These are phyloP conservation scores for Stichodactyla helianthus DNA, from an alignment of 64 coral and sea anemone species.

Conservation along the genomic window DNA sequence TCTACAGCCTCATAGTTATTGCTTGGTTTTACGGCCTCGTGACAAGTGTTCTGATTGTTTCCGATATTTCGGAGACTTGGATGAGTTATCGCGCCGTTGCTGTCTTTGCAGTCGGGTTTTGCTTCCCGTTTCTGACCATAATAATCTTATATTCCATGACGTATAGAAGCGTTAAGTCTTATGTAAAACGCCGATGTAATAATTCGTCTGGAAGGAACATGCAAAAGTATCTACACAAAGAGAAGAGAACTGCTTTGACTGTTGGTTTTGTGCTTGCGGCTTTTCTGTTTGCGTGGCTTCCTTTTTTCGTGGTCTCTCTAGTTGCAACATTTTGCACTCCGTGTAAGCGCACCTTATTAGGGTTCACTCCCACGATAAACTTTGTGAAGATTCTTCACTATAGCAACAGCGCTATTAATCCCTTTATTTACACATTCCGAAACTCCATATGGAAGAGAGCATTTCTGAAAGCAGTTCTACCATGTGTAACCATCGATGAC, in stretches of 20 bases:
- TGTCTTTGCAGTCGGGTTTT: constrained; percentile 37
- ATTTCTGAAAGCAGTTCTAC: constrained; percentile 17
- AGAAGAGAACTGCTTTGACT: constrained; percentile 35
- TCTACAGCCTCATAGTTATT: constrained; percentile 13
- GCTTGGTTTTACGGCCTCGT: constrained; percentile 34
- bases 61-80: background rate
- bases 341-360: constrained; percentile 6
- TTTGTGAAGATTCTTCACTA: constrained; percentile 68
- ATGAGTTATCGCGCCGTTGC: constrained; percentile 33
- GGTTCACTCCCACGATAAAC: constrained; percentile 25
- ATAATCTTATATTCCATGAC: constrained; percentile 27
- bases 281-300: constrained; percentile 59
- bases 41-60: constrained; percentile 33
- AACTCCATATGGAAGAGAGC: constrained; percentile 49
- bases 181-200: constrained; percentile 28
- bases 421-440: constrained; percentile 58
- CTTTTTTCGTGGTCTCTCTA: constrained; percentile 71
- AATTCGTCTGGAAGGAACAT: constrained; percentile 36
- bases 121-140: constrained; percentile 32
- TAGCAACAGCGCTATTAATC: constrained; percentile 65
- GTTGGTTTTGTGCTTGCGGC: constrained; percentile 35
- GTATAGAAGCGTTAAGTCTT: constrained; percentile 30
- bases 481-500: background rate
- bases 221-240: constrained; percentile 29
- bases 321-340: constrained; percentile 39